Percentiles rank a stretch among this genome's conserved stretches.
phyloP scores from a whole-genome alignment of 2,888 invertebrate species.

The Aphodius sticticus region DNA sequence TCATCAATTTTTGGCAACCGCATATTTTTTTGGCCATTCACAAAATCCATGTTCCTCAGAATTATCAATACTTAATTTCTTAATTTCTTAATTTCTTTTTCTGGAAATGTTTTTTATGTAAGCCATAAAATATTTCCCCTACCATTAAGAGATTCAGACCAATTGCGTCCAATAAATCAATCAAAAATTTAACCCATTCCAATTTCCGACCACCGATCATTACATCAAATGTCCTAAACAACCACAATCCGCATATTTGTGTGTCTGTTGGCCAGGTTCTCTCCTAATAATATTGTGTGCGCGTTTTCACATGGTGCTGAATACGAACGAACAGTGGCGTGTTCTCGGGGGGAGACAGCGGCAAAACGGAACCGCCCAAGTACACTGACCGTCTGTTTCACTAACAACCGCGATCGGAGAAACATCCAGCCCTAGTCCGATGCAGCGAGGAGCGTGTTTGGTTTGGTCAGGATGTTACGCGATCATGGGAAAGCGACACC shows the following conservation, averaged over 20 bases:
- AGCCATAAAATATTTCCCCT: no score
- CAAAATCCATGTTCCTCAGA: no score
- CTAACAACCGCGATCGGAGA: background rate
- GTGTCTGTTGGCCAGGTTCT: background rate
- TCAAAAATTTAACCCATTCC: background rate
- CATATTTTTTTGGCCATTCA: no score
- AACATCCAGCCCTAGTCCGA: background rate
- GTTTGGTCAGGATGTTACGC: slow-evolving; percentile 43
- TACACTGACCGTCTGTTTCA: background rate
- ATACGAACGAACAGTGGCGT: background rate
- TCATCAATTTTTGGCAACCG: no score
- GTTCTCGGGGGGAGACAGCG: background rate
- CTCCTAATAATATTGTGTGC: background rate
- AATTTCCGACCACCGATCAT: background rate
- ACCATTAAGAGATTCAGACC: background rate
- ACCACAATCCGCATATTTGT: background rate
- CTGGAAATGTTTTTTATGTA: no score
- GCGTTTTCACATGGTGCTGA: background rate
- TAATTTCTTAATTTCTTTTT: no score
- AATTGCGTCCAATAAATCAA: background rate
- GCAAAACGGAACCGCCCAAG: background rate
- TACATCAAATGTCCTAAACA: background rate
- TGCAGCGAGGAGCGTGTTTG: slow-evolving; percentile 7
- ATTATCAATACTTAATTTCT: no score
- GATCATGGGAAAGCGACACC: slow-evolving; percentile 41